Conservation (phyloP, 2,113 vertebrate genomes). For the Malaclemys terrapin region DNA sequence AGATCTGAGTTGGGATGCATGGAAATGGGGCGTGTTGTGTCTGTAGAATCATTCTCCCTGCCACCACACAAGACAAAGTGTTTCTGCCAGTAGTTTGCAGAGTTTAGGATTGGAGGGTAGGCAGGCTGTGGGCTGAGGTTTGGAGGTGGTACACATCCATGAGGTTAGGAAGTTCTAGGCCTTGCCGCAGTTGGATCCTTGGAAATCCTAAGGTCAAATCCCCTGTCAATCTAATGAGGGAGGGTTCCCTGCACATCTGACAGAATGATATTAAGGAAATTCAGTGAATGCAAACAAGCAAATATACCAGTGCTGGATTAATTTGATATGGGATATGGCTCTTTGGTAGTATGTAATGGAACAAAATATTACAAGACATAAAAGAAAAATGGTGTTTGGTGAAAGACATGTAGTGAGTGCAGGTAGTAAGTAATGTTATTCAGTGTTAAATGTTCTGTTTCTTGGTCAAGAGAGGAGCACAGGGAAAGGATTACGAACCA, state of each 20-base stretch:
- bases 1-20: neutral
- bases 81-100: neutral
- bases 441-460: neutral
- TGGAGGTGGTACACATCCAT: neutral
- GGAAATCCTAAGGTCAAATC: neutral
- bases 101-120: neutral
- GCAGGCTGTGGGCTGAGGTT: neutral
- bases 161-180: neutral
- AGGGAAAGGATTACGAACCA: neutral
- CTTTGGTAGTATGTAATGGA: neutral
- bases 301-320: neutral
- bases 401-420: neutral
- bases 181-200: neutral
- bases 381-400: neutral
- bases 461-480: neutral
- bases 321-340: neutral
- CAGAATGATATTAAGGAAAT: neutral
- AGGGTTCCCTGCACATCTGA: neutral
- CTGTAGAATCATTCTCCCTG: accelerated
- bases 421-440: neutral
- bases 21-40: neutral
- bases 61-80: accelerated
- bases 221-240: neutral
- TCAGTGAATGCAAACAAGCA: neutral
- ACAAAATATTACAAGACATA: neutral